Base-by-base conservation (phyloP, 2,888 invertebrate genomes). In the Epinotia nisella region DNA sequence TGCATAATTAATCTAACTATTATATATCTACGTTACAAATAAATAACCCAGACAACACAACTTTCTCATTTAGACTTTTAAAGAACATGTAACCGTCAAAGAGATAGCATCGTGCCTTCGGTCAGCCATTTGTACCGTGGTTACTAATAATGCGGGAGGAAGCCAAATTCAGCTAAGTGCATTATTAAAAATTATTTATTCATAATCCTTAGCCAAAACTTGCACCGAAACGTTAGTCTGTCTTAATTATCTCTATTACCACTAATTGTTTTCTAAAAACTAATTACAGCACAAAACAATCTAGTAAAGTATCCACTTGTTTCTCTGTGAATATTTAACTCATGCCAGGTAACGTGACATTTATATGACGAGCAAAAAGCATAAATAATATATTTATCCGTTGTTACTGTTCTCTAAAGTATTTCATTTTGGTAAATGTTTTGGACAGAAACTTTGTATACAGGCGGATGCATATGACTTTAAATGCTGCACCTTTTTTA, bases 211-310 rank as follows among this genome's bases (percentile, higher is more conserved):
- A 61, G 0, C 24, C 70, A 55, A 41, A 70, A 61, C 24, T 70
- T 55, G 39, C 55, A 24, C 21, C 69, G 10, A 60, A 70, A 70
- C 51, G 61, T 41, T 45, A 62, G 61, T 61, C 60, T 17, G 13
- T 24, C 41, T 39, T 35, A 49, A 67, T 53, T 61, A 39, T 39
- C 3, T n/a, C 45, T n/a, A 67, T 58, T 67, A 49, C 29, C 53
- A 53, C 66, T 35, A 67, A 67, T 72, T 67, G 55, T 51, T 62
- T 61, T 72, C 72, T 68, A 68, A 67, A 58, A 55, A 49, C 45
- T 68, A 72, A 71, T 67, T 72, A 72, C 41, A 66, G 55, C 35
- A 72, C 61, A 56, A 62, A 51, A 62, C 61, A 60, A 55, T 60
- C 35, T 24, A 60, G 60, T 59, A 19, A 60, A 66, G 66, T 67